Evolutionary conservation across 2,797 vertebrate species (phyloP).

Genomic region (Masticophis lateralis): DNA sequence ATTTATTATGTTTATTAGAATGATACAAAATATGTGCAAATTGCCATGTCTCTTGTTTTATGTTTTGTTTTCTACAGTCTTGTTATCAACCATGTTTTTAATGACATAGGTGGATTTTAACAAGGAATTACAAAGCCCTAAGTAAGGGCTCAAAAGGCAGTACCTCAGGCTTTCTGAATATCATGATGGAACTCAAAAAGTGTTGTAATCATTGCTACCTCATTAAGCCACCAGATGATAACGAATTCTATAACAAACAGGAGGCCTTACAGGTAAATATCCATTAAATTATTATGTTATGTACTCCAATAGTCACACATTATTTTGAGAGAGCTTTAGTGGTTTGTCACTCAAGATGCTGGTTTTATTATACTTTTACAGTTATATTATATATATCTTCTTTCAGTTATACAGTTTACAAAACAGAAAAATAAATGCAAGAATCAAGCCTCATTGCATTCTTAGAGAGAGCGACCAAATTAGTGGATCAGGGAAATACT

Average conservation of each 20-base stretch:
- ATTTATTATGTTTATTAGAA: background rate
- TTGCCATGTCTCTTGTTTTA: background rate
- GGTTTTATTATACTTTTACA: background rate
- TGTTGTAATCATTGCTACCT: slow-evolving; percentile 99
- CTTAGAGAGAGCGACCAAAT: background rate
- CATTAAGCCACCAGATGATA: slow-evolving; percentile 94
- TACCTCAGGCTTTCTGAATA: slow-evolving; percentile 97
- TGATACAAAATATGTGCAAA: background rate
- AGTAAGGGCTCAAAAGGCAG: slow-evolving; percentile 98
- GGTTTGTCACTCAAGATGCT: background rate
- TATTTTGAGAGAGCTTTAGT: background rate
- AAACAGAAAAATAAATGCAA: background rate
- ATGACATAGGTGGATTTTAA: slow-evolving; percentile 90
- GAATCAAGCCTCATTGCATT: background rate
- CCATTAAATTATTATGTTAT: slow-evolving; percentile 12
- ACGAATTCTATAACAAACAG: slow-evolving; percentile 88
- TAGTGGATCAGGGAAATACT: background rate
- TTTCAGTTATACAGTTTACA: background rate
- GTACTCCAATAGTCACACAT: background rate
- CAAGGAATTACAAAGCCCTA: slow-evolving; percentile 97
- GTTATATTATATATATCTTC: background rate
- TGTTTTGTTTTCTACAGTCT: background rate
- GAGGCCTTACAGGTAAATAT: slow-evolving; percentile 90
- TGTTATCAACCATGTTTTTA: background rate
- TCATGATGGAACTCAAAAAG: slow-evolving; percentile 99